Conservation (phyloP, 35 echinoderm and acorn worm genomes). For the Patiria miniata region DNA sequence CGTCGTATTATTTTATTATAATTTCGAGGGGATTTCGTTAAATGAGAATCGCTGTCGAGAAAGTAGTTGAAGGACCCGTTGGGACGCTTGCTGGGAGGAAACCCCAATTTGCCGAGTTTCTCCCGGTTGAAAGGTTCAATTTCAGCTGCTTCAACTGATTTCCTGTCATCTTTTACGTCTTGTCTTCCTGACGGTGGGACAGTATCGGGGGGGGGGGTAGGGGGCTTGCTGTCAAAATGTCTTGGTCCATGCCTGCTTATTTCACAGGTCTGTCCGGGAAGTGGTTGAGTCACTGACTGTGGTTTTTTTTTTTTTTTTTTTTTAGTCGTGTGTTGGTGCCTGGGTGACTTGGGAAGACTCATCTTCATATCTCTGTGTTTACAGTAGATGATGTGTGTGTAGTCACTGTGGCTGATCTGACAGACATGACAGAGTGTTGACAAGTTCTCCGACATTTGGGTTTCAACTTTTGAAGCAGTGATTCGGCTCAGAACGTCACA, state of each 20-base stretch:
- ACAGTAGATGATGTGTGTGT: neutral
- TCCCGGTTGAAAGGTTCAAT: conserved; percentile 28
- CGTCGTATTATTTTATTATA: no score
- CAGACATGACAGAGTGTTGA: neutral
- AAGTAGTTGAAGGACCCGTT: neutral
- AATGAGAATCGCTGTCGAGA: neutral
- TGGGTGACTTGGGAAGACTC: neutral
- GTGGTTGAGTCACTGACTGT: conserved; percentile 19
- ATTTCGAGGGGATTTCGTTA: no score
- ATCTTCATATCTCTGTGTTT: conserved; percentile 18
- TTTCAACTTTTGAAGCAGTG: no score
- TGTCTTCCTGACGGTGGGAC: conserved; percentile 1
- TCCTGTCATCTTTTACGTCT: conserved; percentile 33
- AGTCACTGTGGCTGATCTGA: neutral
- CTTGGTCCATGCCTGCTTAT: no score
- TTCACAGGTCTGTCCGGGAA: neutral
- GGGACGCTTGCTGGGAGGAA: neutral
- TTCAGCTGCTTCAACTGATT: conserved; percentile 21
- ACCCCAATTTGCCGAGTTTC: conserved; percentile 17
- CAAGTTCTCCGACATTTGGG: no score
- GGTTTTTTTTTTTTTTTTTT: neutral
- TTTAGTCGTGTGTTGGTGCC: no score
- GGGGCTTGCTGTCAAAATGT: no score
- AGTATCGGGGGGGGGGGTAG: no score
- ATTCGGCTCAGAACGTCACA: no score